phyloP scores from a whole-genome alignment of 2,888 invertebrate genomes.

The Erannis defoliaria region DNA sequence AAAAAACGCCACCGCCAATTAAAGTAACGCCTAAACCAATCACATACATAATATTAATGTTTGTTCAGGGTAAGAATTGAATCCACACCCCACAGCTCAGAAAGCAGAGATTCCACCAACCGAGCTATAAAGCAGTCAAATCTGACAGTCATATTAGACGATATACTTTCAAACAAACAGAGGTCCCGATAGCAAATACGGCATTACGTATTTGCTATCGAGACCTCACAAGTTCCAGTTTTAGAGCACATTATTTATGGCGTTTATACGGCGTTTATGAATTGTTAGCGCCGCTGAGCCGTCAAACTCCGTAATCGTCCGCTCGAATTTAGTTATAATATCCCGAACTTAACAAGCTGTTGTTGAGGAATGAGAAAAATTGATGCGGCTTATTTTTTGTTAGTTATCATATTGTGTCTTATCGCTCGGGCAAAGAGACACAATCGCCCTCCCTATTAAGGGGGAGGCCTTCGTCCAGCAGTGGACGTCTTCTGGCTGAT shows the following conservation, averaged over 20 bases:
- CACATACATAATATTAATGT: too few relatives aligned
- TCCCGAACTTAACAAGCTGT: conserved; percentile 63
- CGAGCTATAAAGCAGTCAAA: not conserved
- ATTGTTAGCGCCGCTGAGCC: conserved; percentile 46
- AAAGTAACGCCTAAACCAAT: too few relatives aligned
- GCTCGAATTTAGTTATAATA: conserved; percentile 66
- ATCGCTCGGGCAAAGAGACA: too few relatives aligned
- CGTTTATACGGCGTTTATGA: conserved; percentile 44
- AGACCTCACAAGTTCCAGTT: conserved; percentile 15
- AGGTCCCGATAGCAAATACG: conserved; percentile 5
- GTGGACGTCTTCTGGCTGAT: too few relatives aligned
- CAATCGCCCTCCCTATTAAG: too few relatives aligned
- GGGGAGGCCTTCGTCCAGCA: too few relatives aligned
- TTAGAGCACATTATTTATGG: conserved; percentile 38
- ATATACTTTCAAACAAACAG: not conserved
- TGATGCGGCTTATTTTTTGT: conserved; percentile 2
- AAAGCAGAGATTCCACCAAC: too few relatives aligned
- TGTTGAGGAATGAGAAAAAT: conserved; percentile 4
- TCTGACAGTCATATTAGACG: not conserved
- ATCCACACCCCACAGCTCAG: too few relatives aligned
- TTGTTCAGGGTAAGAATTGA: too few relatives aligned
- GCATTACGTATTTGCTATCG: conserved; percentile 8
- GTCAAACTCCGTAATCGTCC: conserved; percentile 65
- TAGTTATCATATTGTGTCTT: too few relatives aligned
- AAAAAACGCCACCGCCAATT: too few relatives aligned